Evolutionary conservation across 1,140 invertebrate genomes (phyloP).

Genomic region (Pogonus chalceus): DNA sequence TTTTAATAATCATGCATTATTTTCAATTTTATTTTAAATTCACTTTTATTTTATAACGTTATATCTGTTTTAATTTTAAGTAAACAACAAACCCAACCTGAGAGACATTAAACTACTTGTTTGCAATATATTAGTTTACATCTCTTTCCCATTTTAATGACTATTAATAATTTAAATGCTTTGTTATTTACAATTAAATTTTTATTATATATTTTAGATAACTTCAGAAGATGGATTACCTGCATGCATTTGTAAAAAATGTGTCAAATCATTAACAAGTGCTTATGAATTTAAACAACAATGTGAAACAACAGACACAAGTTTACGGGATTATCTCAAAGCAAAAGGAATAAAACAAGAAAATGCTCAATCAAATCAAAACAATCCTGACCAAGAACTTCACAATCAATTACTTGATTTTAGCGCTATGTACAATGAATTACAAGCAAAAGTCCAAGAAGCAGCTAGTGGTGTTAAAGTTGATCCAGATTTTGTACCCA

Average conservation of each 20-base stretch:
- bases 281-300: conserved; percentile 29
- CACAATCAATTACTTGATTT: conserved; percentile 17
- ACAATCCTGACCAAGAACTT: neutral
- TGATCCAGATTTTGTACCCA: conserved; percentile 1
- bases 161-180: neutral
- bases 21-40: neutral
- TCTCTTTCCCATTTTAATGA: neutral
- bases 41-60: neutral
- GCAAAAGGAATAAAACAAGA: conserved; percentile 26
- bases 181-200: neutral
- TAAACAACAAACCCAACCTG: neutral
- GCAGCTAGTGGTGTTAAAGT: conserved; percentile 1
- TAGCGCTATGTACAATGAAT: neutral
- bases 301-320: conserved; percentile 25
- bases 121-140: neutral
- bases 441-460: neutral
- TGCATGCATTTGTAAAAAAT: conserved; percentile 26
- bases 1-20: neutral
- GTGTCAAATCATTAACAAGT: conserved; percentile 24
- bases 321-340: conserved; percentile 26
- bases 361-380: conserved; percentile 10
- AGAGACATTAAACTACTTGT: too few relatives aligned
- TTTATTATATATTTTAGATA: conserved; percentile 17
- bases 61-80: neutral
- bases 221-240: conserved; percentile 26